These are phyloP conservation scores for Andrena cerasifolii DNA, from an alignment of 1,140 invertebrate species.

Conservation along the genomic window DNA sequence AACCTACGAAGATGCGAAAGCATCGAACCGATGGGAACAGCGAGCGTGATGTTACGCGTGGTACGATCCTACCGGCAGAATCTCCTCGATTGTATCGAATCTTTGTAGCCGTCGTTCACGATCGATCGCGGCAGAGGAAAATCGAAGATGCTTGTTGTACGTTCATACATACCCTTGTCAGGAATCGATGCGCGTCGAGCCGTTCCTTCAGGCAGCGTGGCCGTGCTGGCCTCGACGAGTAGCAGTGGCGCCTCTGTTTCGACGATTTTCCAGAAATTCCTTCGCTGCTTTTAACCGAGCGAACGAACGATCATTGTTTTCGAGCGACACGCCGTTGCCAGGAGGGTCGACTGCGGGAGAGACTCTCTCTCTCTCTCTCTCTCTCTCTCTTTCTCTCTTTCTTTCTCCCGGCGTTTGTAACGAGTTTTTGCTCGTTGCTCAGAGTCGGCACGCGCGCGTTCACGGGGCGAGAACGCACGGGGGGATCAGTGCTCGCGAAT, in stretches of 20 bases:
- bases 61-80: too few relatives aligned
- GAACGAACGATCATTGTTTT: conserved; percentile 31
- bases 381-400: too few relatives aligned
- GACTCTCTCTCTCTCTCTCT: too few relatives aligned
- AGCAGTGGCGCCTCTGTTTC: background rate
- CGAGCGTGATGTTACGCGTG: too few relatives aligned
- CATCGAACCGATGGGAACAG: background rate
- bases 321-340: conserved; percentile 27
- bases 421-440: too few relatives aligned
- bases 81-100: conserved; percentile 5
- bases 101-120: background rate
- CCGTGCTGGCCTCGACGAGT: conserved; percentile 7
- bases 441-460: conserved; percentile 8
- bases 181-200: conserved; percentile 26
- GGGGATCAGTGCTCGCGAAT: conserved; percentile 18
- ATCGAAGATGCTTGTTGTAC: too few relatives aligned
- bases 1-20: background rate
- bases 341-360: background rate
- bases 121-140: conserved; percentile 10
- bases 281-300: conserved; percentile 7
- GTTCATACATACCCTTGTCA: conserved; percentile 33
- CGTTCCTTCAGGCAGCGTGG: conserved; percentile 30
- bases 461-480: background rate
- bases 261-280: conserved; percentile 6
- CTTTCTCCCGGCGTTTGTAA: background rate